A percentile compares a stretch with the other conserved stretches of the same genome.
These are phyloP conservation scores for Limanda limanda DNA, from an alignment of 2,113 vertebrate species.

Conservation along the genomic window DNA sequence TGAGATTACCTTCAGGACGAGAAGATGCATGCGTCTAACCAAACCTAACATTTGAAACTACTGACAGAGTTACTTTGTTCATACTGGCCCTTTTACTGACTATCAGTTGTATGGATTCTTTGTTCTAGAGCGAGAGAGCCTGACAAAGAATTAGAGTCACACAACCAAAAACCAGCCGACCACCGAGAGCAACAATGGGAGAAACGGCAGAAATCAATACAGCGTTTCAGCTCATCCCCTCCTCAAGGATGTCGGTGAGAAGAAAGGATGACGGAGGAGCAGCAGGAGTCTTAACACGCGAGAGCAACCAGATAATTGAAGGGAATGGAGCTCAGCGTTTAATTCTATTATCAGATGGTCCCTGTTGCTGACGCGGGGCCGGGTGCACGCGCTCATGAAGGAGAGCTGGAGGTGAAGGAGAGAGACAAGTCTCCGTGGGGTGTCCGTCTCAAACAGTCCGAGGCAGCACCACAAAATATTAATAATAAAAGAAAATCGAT, in stretches of 20 bases:
- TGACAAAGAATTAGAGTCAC: not conserved
- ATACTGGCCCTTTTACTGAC: no score
- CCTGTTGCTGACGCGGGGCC: constrained; percentile 10
- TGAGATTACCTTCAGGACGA: no score
- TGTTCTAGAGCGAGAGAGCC: constrained; percentile 7
- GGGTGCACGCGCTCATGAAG: constrained; percentile 4
- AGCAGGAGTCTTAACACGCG: constrained; percentile 58
- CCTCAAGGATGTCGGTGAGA: constrained; percentile 46
- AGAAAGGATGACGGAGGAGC: constrained; percentile 54
- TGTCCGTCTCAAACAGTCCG: no score
- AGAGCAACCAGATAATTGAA: constrained; percentile 65
- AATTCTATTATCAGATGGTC: constrained; percentile 62
- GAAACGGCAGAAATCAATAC: constrained; percentile 70
- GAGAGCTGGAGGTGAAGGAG: constrained; percentile 51
- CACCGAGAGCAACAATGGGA: constrained; percentile 62
- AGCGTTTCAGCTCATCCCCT: constrained; percentile 53
- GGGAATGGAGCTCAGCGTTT: constrained; percentile 61
- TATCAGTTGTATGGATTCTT: no score
- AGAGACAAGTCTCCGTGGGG: not conserved
- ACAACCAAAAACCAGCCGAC: constrained; percentile 48
- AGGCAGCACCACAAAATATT: no score
- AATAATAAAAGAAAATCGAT: no score
- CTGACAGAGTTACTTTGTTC: no score
- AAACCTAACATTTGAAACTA: not conserved
- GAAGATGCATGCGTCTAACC: no score